These are phyloP conservation scores for Drosophila incognita DNA, from an alignment of 2,888 invertebrate species.

Conservation along the genomic window DNA sequence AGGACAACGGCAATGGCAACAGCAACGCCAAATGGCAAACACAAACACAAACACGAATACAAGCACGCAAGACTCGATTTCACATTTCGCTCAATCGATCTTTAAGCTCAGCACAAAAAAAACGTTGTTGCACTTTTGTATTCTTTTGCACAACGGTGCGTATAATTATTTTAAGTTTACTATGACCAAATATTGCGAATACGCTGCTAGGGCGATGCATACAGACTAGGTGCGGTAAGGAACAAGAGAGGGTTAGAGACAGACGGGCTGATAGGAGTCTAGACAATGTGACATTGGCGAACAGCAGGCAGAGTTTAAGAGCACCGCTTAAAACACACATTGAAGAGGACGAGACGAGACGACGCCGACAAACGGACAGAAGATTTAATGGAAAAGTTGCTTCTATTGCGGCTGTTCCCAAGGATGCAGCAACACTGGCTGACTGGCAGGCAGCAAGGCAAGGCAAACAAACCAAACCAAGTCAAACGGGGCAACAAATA, in stretches of 20 bases:
- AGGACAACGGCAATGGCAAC: constrained; percentile 23
- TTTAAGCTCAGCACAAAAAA: constrained; percentile 37
- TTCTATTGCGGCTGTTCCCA: constrained; percentile 40
- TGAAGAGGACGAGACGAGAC: constrained; percentile 18
- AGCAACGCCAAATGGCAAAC: constrained; percentile 43
- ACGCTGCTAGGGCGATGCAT: constrained; percentile 39
- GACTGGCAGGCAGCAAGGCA: constrained; percentile 28
- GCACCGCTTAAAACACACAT: constrained; percentile 39
- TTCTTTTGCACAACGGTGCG: constrained; percentile 67
- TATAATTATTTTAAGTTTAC: constrained; percentile 75
- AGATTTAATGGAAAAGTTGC: constrained; percentile 79
- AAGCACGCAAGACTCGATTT: constrained; percentile 42
- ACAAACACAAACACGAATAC: constrained; percentile 49
- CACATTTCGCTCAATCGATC: constrained; percentile 33
- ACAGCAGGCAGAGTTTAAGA: constrained; percentile 41
- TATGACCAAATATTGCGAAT: constrained; percentile 68
- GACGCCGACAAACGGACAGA: constrained; percentile 47
- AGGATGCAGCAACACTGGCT: constrained; percentile 37
- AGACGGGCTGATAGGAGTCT: constrained; percentile 52
- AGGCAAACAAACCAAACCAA: constrained; percentile 56
- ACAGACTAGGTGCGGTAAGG: constrained; percentile 20
- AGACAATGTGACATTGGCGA: constrained; percentile 73
- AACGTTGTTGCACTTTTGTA: constrained; percentile 35
- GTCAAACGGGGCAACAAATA: constrained; percentile 69
- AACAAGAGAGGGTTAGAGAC: constrained; percentile 1